Evolutionary conservation across 2,797 vertebrate species (phyloP).

Genomic region (Trichosurus vulpecula): DNA sequence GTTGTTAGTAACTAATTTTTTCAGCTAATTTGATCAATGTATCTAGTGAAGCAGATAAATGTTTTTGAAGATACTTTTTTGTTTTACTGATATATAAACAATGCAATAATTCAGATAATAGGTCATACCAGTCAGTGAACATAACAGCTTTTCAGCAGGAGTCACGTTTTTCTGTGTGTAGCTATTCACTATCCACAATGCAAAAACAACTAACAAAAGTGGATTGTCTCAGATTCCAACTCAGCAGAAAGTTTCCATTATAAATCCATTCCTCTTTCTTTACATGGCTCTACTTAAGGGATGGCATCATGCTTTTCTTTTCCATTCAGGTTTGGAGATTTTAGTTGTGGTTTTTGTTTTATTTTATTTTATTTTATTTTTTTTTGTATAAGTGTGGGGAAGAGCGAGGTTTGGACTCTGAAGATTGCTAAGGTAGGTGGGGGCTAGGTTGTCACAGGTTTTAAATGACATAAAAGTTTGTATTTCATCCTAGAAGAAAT

Average conservation of each 20-base stretch:
- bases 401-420: neutral
- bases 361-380: no score
- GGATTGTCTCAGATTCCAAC: neutral
- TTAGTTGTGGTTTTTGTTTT: neutral
- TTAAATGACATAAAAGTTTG: neutral
- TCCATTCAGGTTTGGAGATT: neutral
- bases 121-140: neutral
- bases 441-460: neutral
- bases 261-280: neutral
- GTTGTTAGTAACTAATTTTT: neutral
- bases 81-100: neutral
- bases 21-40: neutral
- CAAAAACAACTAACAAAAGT: conserved; percentile 3
- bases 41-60: neutral
- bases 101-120: neutral
- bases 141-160: neutral
- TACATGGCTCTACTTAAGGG: neutral
- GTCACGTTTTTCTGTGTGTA: neutral
- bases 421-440: neutral
- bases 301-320: neutral
- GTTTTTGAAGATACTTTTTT: neutral
- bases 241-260: conserved; percentile 5
- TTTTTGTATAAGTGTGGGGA: neutral
- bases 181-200: neutral
- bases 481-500: neutral